Base-by-base conservation (phyloP, 2,113 vertebrate genomes). In the Gobio gobio region DNA sequence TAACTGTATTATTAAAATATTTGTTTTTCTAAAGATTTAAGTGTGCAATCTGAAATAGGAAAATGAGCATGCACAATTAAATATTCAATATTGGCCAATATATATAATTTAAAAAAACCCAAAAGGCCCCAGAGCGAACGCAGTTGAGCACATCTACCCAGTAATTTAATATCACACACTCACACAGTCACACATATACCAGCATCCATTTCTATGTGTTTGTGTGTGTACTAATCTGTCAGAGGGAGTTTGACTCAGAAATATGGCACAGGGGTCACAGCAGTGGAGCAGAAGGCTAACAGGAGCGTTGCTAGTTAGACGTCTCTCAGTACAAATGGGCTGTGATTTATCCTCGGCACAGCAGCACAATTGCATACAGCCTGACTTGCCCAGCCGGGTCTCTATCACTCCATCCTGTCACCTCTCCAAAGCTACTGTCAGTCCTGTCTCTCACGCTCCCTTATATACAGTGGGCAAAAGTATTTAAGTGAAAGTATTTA, bases 251-350 rank as follows among this genome's bases (percentile, higher is more conserved):
- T 85, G 70, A 83, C 82, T 86, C 85, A 89, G 87, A 88, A 87
- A 88, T 87, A 89, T 85, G 83, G 86, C 87, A 81, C 10, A 8
- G 73, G 54, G 87, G 89, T 87, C 85, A 84, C 75, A 43, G 82
- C 72, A 75, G 83, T 45, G 68, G 86, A 88, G 86, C 88, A 79
- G 75, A 79, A 83, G 85, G 86, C 89, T 88, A 86, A 90, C 87
- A 90, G 86, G 79, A 72, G 64, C 18, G 47, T 82, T 76, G 73
- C 77, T 87, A 83, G 84, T 86, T 85, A 86, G 64, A 89, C 49
- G 86, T 85, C 84, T 88, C 88, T 84, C 58, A 43, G 84, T 82
- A 90, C 88, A 91, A 81, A 89, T 87, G 79, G 83, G 54, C 79
- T 82, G 86, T 86, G 90, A 91, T 90, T 90, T 90, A 91, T 88